phyloP scores from a whole-genome alignment of 2,888 invertebrate genomes.

The Hirudinaria manillensis region DNA sequence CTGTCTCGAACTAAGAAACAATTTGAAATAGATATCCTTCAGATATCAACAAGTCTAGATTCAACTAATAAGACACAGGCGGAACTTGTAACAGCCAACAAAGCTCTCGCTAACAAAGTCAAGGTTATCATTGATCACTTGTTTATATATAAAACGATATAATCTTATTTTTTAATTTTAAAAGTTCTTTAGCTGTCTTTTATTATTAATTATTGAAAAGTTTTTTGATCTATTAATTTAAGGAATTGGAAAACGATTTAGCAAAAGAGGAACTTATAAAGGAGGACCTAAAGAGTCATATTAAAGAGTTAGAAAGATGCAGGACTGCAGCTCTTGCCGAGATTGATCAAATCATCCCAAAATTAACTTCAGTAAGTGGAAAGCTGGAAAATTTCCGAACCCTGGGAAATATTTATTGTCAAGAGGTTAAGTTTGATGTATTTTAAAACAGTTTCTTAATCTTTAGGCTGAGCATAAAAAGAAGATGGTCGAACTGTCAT shows the following conservation, averaged over 20 bases:
- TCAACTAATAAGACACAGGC: constrained; percentile 41
- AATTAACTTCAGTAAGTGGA: constrained; percentile 11
- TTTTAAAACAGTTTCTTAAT: neutral
- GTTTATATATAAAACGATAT: neutral
- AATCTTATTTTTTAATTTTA: neutral
- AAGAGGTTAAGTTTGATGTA: neutral
- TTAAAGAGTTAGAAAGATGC: constrained; percentile 6
- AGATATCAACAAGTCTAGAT: constrained; percentile 47
- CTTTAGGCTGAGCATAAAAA: neutral
- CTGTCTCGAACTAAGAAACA: constrained; percentile 54
- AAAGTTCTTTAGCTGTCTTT: neutral
- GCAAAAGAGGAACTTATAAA: neutral
- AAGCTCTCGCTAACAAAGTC: constrained; percentile 87
- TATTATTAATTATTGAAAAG: constrained; percentile 1
- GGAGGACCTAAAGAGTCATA: constrained; percentile 10
- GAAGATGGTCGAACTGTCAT: neutral
- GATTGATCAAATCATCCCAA: neutral
- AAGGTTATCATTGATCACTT: constrained; percentile 57
- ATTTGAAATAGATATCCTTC: constrained; percentile 52
- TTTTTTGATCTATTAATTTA: neutral
- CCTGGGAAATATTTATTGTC: neutral
- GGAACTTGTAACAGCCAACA: constrained; percentile 86
- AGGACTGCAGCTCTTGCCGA: neutral
- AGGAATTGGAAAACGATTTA: constrained; percentile 18
- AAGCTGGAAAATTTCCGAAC: neutral